phyloP scores from a whole-genome alignment of 2,888 invertebrate species.

The Drosophila sordidula region DNA sequence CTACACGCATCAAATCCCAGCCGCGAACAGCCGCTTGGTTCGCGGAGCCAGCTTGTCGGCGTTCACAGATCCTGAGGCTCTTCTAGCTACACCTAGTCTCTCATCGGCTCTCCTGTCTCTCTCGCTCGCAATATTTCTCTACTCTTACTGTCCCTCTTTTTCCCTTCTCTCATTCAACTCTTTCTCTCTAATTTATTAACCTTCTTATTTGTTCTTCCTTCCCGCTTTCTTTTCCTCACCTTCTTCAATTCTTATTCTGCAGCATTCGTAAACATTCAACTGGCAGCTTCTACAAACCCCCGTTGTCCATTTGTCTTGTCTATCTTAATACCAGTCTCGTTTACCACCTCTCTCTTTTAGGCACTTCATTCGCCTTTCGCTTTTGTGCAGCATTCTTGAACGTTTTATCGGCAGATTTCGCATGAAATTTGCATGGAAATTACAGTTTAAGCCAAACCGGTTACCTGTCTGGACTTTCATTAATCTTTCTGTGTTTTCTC shows the following conservation, averaged over 20 bases:
- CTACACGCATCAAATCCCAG: constrained; percentile 38
- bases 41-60: not conserved
- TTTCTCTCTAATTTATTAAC: no score
- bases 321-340: not conserved
- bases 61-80: no score
- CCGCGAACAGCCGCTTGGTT: constrained; percentile 11
- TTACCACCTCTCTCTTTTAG: not conserved
- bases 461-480: not conserved
- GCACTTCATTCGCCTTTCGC: not conserved
- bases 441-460: not conserved
- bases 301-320: not conserved
- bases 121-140: no score
- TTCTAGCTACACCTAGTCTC: no score
- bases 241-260: not conserved
- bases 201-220: no score
- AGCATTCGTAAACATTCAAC: constrained; percentile 9
- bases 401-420: constrained; percentile 2
- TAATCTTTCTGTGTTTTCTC: not conserved
- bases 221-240: no score
- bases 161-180: no score
- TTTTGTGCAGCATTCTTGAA: constrained; percentile 4
- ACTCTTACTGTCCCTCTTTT: no score
- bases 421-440: constrained; percentile 23
- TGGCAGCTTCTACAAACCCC: not conserved
- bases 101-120: no score